These are phyloP conservation scores for Carollia perspicillata DNA, from an alignment of 2,113 vertebrate genomes.

Conservation along the genomic window DNA sequence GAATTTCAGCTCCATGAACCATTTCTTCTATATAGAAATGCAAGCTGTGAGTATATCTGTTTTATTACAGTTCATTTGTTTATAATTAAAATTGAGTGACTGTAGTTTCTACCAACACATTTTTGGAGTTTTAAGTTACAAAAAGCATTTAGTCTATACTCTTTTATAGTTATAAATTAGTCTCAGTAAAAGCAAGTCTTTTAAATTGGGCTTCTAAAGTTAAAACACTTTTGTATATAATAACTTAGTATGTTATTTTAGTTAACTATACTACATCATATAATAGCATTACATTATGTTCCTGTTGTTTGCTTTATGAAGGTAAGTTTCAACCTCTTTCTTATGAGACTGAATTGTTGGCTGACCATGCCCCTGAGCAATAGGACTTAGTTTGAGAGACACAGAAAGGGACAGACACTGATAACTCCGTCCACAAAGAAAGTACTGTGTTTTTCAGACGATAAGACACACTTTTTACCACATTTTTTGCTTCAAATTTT, in stretches of 20 bases:
- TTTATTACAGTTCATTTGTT: background rate
- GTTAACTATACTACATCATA: background rate
- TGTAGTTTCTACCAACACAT: background rate
- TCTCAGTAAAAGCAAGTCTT: background rate
- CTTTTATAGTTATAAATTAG: conserved; percentile 9
- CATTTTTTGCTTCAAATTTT: too few species aligned
- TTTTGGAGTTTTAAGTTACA: conserved; percentile 39
- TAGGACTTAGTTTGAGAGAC: background rate
- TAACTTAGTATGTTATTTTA: background rate
- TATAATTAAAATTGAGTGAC: background rate
- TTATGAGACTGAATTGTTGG: background rate
- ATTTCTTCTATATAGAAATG: conserved; percentile 97
- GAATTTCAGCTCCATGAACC: conserved; percentile 99
- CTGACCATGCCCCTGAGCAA: background rate
- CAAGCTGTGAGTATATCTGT: conserved; percentile 85
- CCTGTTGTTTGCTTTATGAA: background rate
- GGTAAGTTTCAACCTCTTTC: conserved; percentile 21
- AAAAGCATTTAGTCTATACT: background rate
- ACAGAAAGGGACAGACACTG: background rate
- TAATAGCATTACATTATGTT: background rate
- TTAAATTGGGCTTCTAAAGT: conserved; percentile 27
- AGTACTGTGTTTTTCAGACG: background rate
- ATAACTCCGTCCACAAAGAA: background rate
- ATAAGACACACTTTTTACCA: too few species aligned
- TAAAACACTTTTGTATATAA: background rate